phyloP scores from a whole-genome alignment of 2,888 invertebrate genomes.

The Hirtodrosophila trivittata region DNA sequence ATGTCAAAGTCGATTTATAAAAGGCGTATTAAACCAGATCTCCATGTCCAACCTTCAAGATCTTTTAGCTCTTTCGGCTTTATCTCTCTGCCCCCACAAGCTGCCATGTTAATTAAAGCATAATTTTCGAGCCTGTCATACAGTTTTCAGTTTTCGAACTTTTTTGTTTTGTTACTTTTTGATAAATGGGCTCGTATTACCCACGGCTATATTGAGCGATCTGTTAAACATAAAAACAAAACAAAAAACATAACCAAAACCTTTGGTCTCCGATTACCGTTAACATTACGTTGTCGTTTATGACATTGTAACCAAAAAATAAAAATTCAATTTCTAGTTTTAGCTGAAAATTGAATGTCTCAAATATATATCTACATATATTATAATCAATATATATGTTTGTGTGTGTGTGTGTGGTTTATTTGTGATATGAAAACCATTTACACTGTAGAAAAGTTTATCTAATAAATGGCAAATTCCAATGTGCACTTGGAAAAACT shows the following conservation, averaged over 20 bases:
- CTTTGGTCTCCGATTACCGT: slow-evolving; percentile 40
- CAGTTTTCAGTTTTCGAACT: slow-evolving; percentile 26
- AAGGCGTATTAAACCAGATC: slow-evolving; percentile 55
- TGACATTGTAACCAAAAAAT: slow-evolving; percentile 15
- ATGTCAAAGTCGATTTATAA: slow-evolving; percentile 62
- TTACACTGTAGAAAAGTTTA: too few species aligned
- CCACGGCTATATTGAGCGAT: slow-evolving; percentile 31
- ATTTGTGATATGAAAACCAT: too few species aligned
- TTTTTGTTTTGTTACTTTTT: slow-evolving; percentile 33
- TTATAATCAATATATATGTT: too few species aligned
- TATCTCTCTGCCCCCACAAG: slow-evolving; percentile 40
- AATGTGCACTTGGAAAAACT: slow-evolving; percentile 18
- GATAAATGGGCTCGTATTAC: slow-evolving; percentile 64
- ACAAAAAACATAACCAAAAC: slow-evolving; percentile 22
- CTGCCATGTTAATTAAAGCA: slow-evolving; percentile 73
- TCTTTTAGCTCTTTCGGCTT: slow-evolving; percentile 20
- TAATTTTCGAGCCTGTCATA: slow-evolving; percentile 67
- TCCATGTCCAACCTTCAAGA: slow-evolving; percentile 49
- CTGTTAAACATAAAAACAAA: too few species aligned
- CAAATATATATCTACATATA: too few species aligned
- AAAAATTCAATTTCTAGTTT: slow-evolving; percentile 8
- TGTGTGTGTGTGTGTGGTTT: too few species aligned
- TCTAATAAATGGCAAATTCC: too few species aligned
- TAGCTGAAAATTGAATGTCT: neutral
- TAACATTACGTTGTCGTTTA: slow-evolving; percentile 12